A percentile compares a stretch with the other conserved stretches of the same genome.
Evolutionary conservation across 2,113 vertebrate genomes (phyloP).

Genomic region (Rallus limicola): DNA sequence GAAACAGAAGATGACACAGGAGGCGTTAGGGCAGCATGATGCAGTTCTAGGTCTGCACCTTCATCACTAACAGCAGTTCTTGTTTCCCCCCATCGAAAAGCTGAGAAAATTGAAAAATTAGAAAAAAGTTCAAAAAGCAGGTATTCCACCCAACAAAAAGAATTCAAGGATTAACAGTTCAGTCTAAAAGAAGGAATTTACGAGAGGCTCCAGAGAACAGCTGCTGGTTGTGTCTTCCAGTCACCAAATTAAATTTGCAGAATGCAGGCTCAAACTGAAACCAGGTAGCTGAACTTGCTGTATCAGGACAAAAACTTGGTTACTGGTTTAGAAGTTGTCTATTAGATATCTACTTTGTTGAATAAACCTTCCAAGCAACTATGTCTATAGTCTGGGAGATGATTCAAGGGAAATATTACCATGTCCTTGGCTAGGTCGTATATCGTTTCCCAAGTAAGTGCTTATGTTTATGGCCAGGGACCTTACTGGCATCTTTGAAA

Average conservation of each 20-base stretch:
- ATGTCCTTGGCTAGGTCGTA: background rate
- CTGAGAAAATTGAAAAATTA: background rate
- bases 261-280: background rate
- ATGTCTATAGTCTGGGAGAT: background rate
- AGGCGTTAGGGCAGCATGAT: background rate
- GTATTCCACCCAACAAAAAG: background rate
- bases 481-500: background rate
- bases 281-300: fast-evolving
- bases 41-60: background rate
- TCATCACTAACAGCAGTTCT: background rate
- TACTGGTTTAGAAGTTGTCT: background rate
- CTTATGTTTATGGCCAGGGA: background rate
- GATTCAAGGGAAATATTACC: background rate
- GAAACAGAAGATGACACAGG: background rate
- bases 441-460: background rate
- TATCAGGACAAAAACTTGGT: background rate
- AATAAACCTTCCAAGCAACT: background rate
- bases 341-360: background rate
- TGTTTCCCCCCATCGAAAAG: background rate
- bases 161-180: background rate
- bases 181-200: background rate
- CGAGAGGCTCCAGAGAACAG: background rate
- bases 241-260: background rate
- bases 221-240: background rate
- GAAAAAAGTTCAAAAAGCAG: background rate